Base-by-base conservation (phyloP, 1,140 invertebrate species). In the Drosophila sechellia region DNA sequence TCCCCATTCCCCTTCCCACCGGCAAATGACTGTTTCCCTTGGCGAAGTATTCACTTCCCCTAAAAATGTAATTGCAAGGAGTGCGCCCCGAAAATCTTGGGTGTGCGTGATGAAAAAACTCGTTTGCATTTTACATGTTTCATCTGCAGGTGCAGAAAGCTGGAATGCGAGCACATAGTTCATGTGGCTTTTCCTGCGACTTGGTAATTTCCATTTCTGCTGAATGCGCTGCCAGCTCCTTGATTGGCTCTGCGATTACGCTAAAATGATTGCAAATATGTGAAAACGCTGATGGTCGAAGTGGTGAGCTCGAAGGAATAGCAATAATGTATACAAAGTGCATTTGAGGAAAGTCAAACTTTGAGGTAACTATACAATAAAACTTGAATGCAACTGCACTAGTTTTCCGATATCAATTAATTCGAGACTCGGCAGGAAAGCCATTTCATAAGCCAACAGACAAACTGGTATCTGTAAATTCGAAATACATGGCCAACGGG, bases 41-140 rank as follows among this genome's bases (percentile, higher is more conserved):
- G 45, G 45, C 74, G 57, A 66, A 79, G 73, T 68, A 84, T 72
- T 69, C 77, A 59, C 75, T 64, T 76, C 66, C 72, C 58, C 56
- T 39, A 39, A 55, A 55, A 69, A 65, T 81, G 79, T 71, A 80
- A 77, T 77, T 76, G 68, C 66, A 74, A 22, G 46, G 39, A 55
- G 56, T 59, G 60, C 37, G 61, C 39, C 39, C 68, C 39, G 39
- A 50, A 65, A 60, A 59, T 58, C 22, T 54, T 13, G 39, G 64
- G 52, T 72, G 63, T 79, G 80, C 75, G 53, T 72, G 80, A 59
- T 72, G 72, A 79, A 84, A 84, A 85, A 79, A 40, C 49, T 70
- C 77, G 63, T 81, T 81, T 85, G 78, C 81, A 85, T 85, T 81
- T 80, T 73, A 79, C 80, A 83, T 71, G 63, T 79, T 64, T 77